Percentiles rank a stretch among this genome's conserved stretches.
Evolutionary conservation across 2,797 vertebrate genomes (phyloP).

Genomic region (Typhlichthys subterraneus): DNA sequence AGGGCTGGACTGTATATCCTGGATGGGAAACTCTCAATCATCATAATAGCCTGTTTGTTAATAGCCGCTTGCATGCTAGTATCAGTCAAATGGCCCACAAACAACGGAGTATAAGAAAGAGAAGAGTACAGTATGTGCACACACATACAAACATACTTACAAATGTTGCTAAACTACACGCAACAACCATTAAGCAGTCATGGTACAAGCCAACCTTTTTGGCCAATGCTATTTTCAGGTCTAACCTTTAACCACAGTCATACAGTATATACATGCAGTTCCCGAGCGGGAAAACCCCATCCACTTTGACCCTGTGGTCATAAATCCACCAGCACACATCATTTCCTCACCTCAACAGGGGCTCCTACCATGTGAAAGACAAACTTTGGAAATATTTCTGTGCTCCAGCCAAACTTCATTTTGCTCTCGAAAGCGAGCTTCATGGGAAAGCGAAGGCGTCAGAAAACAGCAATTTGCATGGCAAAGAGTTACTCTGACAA

Average conservation of each 20-base stretch:
- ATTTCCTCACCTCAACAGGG: constrained; percentile 26
- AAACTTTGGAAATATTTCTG: constrained; percentile 27
- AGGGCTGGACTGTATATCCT: too few relatives aligned
- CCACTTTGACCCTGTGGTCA: constrained; percentile 36
- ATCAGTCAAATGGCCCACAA: neutral
- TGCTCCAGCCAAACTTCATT: constrained; percentile 32
- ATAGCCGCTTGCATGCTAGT: too few relatives aligned
- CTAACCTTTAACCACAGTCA: constrained; percentile 16
- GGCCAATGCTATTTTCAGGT: constrained; percentile 18
- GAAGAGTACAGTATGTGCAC: neutral
- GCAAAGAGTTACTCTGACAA: constrained; percentile 65
- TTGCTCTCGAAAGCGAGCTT: constrained; percentile 26
- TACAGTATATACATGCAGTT: constrained; percentile 12
- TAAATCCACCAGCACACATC: constrained; percentile 40
- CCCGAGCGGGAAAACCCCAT: constrained; percentile 15
- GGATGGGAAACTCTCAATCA: too few relatives aligned
- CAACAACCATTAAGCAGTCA: constrained; percentile 16
- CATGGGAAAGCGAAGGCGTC: constrained; percentile 24
- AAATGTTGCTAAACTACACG: neutral
- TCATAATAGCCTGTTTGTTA: too few relatives aligned
- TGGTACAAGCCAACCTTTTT: constrained; percentile 7
- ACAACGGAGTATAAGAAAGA: neutral
- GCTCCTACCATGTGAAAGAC: constrained; percentile 34
- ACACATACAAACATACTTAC: neutral
- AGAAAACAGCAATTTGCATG: constrained; percentile 59